phyloP scores from a whole-genome alignment of 1,140 invertebrate species.

The Bombus superbus region DNA sequence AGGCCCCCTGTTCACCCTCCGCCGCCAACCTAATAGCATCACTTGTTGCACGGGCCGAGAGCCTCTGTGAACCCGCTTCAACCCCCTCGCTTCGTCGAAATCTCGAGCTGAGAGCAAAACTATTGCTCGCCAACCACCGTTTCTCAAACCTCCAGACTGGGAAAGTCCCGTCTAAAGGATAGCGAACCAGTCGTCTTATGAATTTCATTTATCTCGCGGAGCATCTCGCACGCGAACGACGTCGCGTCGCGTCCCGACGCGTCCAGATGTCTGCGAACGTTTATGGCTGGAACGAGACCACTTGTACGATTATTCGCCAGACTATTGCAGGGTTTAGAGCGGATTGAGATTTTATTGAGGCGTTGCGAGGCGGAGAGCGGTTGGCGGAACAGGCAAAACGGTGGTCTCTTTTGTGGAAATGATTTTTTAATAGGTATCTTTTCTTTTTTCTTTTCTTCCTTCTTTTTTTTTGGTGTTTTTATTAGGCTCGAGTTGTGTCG shows the following conservation, averaged over 20 bases:
- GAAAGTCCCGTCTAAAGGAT: conserved; percentile 66
- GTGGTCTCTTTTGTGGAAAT: no score
- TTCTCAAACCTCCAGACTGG: neutral
- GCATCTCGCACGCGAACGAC: conserved; percentile 46
- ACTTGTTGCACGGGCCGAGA: conserved; percentile 75
- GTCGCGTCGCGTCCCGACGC: neutral
- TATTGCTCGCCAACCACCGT: conserved; percentile 62
- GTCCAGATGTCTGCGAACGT: neutral
- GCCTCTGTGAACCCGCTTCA: conserved; percentile 48
- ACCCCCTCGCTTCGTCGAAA: conserved; percentile 1
- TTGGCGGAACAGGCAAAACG: no score
- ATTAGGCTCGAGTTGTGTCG: no score
- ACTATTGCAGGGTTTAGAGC: no score
- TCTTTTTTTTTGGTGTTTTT: no score
- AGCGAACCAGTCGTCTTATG: conserved; percentile 61
- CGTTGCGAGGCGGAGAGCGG: no score
- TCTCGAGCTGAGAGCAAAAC: conserved; percentile 63
- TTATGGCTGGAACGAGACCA: neutral
- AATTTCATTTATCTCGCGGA: conserved; percentile 69
- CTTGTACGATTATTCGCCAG: neutral
- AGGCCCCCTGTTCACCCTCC: conserved; percentile 54
- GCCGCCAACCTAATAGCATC: conserved; percentile 77
- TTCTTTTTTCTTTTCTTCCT: neutral
- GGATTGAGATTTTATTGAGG: no score
- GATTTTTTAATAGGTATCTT: no score